Conservation (phyloP, 2,888 invertebrate genomes). For the Eudasyphora cyanicolor region DNA sequence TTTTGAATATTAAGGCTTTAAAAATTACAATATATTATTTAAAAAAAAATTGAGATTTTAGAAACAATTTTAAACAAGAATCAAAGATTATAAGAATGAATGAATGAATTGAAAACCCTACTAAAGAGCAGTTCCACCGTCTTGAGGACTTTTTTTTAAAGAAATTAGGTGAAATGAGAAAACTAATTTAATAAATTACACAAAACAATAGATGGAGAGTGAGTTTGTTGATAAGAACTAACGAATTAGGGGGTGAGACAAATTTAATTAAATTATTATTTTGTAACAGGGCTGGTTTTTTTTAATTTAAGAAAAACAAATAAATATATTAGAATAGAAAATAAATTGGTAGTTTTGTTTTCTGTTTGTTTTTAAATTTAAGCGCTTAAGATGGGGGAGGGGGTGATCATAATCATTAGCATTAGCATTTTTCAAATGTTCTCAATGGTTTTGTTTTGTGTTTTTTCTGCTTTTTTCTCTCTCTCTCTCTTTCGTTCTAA, state of each 20-base stretch:
- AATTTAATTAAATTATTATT: background rate
- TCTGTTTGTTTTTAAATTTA: background rate
- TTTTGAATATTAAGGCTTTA: conserved; percentile 37
- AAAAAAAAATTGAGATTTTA: conserved; percentile 19
- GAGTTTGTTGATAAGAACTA: background rate
- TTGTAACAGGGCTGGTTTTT: background rate
- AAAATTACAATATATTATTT: conserved; percentile 38
- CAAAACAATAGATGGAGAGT: background rate
- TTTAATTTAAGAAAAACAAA: background rate
- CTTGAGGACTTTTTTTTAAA: background rate
- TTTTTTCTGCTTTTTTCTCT: conserved; percentile 19
- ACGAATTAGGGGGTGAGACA: background rate
- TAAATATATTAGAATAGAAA: conserved; percentile 23
- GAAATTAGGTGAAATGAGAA: background rate
- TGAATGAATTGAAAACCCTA: conserved; percentile 12
- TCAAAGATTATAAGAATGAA: background rate
- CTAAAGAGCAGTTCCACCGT: conserved; percentile 50
- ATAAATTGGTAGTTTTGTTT: background rate
- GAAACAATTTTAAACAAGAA: background rate
- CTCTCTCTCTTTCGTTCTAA: conserved; percentile 38
- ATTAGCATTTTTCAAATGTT: conserved; percentile 1
- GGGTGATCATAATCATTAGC: conserved; percentile 11
- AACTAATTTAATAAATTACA: background rate
- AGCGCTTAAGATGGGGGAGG: too few species aligned
- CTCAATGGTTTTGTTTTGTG: conserved; percentile 34